These are phyloP conservation scores for Eupsilia transversa DNA, from an alignment of 2,888 invertebrate genomes.

Conservation along the genomic window DNA sequence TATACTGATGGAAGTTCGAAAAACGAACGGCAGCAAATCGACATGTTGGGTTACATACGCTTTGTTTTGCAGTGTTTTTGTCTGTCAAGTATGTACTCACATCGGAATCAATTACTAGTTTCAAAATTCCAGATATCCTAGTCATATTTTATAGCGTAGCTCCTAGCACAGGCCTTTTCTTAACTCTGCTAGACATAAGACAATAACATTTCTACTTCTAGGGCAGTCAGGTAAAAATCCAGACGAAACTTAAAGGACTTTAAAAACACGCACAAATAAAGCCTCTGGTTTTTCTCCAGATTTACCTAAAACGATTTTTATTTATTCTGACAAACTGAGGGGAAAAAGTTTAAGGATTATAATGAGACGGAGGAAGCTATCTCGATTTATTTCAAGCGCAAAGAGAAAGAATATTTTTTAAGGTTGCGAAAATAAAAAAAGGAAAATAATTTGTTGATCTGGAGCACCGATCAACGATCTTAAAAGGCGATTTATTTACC, in stretches of 20 bases:
- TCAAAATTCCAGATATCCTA: neutral
- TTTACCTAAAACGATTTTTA: constrained; percentile 59
- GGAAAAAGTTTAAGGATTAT: constrained; percentile 62
- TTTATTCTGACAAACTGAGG: constrained; percentile 60
- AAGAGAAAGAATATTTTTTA: constrained; percentile 47
- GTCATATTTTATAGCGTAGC: neutral
- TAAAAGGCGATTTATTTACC: constrained; percentile 41
- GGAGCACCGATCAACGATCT: constrained; percentile 34
- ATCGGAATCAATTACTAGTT: constrained; percentile 10
- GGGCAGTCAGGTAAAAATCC: no score
- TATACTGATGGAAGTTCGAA: constrained; percentile 38
- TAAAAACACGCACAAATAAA: constrained; percentile 37
- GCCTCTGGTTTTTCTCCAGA: constrained; percentile 45
- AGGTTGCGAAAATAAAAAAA: constrained; percentile 29
- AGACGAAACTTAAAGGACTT: constrained; percentile 13
- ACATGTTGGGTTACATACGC: constrained; percentile 10
- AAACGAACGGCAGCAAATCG: constrained; percentile 25
- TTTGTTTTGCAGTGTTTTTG: constrained; percentile 18
- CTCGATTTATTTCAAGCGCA: constrained; percentile 57
- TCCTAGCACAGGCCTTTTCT: neutral
- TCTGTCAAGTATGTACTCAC: constrained; percentile 1
- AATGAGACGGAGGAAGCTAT: constrained; percentile 65
- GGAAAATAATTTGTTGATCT: constrained; percentile 58
- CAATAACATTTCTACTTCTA: no score
- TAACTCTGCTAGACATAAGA: constrained; percentile 10